These are phyloP conservation scores for Selenia dentaria DNA, from an alignment of 2,888 invertebrate genomes.

Conservation along the genomic window DNA sequence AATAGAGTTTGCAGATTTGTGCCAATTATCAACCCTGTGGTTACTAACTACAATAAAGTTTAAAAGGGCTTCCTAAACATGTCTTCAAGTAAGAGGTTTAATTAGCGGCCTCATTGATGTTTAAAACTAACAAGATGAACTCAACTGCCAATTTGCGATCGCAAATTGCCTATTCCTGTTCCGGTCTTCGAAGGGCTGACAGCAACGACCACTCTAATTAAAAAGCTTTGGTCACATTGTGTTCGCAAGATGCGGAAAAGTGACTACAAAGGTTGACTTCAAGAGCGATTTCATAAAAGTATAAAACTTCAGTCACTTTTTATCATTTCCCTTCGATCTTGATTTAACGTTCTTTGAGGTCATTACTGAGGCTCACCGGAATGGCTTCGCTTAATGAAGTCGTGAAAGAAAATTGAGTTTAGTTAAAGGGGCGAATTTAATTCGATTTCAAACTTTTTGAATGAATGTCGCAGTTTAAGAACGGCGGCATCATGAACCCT, in stretches of 20 bases:
- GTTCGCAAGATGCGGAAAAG: slow-evolving; percentile 43
- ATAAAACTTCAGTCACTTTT: slow-evolving; percentile 76
- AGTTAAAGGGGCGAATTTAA: slow-evolving; percentile 83
- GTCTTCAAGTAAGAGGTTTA: no score
- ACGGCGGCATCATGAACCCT: slow-evolving; percentile 59
- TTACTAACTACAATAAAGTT: no score
- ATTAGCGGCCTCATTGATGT: neutral
- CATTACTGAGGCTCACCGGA: slow-evolving; percentile 81
- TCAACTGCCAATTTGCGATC: slow-evolving; percentile 19
- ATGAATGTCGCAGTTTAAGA: slow-evolving; percentile 75
- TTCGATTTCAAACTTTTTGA: slow-evolving; percentile 81
- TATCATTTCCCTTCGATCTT: slow-evolving; percentile 76
- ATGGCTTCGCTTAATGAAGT: slow-evolving; percentile 81
- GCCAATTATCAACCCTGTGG: no score
- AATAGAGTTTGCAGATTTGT: no score
- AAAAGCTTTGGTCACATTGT: slow-evolving; percentile 43
- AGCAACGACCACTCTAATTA: slow-evolving; percentile 45
- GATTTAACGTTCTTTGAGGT: slow-evolving; percentile 82
- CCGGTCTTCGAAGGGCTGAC: slow-evolving; percentile 31
- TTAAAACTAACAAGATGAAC: neutral
- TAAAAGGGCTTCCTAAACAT: no score
- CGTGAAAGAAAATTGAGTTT: slow-evolving; percentile 82
- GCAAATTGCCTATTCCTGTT: slow-evolving; percentile 28
- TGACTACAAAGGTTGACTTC: slow-evolving; percentile 59
- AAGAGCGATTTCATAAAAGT: slow-evolving; percentile 71